phyloP scores from a whole-genome alignment of 1,140 invertebrate species.

The Scaptodrosophila lebanonensis region DNA sequence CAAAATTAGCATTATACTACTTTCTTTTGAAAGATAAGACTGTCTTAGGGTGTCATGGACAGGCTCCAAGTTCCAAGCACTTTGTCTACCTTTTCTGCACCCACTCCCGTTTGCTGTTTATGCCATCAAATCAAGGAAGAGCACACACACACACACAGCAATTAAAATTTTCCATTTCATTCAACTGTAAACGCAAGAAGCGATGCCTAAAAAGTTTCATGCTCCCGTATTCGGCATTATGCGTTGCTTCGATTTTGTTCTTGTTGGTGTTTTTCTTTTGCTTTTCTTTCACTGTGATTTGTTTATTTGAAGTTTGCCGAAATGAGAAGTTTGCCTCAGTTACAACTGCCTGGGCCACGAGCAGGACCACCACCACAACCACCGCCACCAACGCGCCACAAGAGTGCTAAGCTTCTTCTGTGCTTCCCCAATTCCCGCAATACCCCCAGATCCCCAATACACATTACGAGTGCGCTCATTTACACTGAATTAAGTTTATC shows the following conservation, averaged over 20 bases:
- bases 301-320: constrained; percentile 64
- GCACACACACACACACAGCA: constrained; percentile 34
- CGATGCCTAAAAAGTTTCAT: constrained; percentile 51
- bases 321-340: constrained; percentile 23
- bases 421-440: too few species aligned
- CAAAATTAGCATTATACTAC: too few species aligned
- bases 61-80: too few species aligned
- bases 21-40: too few species aligned
- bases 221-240: constrained; percentile 27
- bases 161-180: constrained; percentile 77
- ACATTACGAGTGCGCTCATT: constrained; percentile 53
- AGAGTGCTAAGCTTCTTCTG: too few species aligned
- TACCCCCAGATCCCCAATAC: constrained; percentile 21
- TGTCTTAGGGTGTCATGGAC: too few species aligned
- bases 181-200: constrained; percentile 59
- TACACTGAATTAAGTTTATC: constrained; percentile 73
- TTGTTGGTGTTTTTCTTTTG: constrained; percentile 26
- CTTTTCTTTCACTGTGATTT: constrained; percentile 57
- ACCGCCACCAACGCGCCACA: not conserved
- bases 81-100: too few species aligned
- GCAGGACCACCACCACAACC: not conserved
- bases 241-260: constrained; percentile 16
- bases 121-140: too few species aligned
- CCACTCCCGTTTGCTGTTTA: too few species aligned
- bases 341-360: constrained; percentile 23